Percentiles rank a stretch among this genome's conserved stretches.
Conservation (phyloP, 2,888 invertebrate genomes). For the Keiferia lycopersicella region DNA sequence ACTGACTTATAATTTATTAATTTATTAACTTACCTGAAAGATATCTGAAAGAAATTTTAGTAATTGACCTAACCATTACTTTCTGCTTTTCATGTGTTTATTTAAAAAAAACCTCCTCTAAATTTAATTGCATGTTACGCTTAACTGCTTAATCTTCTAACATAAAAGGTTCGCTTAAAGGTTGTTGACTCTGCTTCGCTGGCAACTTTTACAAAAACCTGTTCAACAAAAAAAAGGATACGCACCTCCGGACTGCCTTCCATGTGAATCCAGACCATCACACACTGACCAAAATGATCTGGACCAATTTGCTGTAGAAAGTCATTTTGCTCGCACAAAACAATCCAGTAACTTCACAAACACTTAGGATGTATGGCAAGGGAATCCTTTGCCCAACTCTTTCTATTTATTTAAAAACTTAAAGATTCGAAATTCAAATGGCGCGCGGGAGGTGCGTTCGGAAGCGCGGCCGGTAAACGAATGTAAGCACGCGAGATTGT, state of each 20-base stretch:
- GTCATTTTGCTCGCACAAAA: constrained; percentile 58
- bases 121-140: neutral
- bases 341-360: constrained; percentile 17
- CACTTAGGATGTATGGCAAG: constrained; percentile 1
- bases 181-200: neutral
- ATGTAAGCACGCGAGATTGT: constrained; percentile 47
- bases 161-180: neutral
- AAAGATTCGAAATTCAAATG: constrained; percentile 35
- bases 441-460: constrained; percentile 47
- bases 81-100: no score
- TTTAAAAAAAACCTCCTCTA: no score
- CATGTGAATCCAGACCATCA: constrained; percentile 44
- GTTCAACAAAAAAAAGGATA: constrained; percentile 15
- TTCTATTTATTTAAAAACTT: constrained; percentile 24
- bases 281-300: constrained; percentile 75
- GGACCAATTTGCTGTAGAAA: constrained; percentile 76
- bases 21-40: no score
- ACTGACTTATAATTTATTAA: no score
- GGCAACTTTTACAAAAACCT: neutral
- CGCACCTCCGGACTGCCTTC: constrained; percentile 22
- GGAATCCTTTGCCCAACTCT: neutral
- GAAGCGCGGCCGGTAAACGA: constrained; percentile 53
- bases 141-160: no score
- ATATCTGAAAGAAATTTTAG: no score
- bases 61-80: no score